These are phyloP conservation scores for Orycteropus afer DNA, from an alignment of 2,113 vertebrate species.

Conservation along the genomic window DNA sequence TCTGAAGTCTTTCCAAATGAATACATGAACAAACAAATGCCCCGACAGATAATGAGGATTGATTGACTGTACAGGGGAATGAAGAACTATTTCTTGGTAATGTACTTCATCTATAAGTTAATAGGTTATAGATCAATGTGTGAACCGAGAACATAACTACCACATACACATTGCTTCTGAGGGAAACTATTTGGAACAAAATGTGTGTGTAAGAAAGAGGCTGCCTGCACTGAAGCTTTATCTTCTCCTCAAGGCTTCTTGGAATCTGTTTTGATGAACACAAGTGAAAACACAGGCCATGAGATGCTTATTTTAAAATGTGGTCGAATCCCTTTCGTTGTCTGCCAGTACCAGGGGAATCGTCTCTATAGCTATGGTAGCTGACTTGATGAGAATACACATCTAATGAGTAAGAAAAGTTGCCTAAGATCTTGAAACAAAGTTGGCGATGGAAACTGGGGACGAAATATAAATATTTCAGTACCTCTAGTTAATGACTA, in stretches of 20 bases:
- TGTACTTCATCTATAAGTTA: background rate
- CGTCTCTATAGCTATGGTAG: background rate
- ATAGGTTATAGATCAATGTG: background rate
- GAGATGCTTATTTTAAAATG: background rate
- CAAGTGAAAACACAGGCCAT: background rate
- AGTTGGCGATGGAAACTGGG: conserved; percentile 36
- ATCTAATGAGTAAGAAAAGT: background rate
- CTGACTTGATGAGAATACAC: background rate
- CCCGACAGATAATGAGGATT: background rate
- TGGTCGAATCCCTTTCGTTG: too few species aligned
- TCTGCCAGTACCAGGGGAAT: background rate
- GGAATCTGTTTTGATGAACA: background rate
- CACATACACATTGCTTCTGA: background rate
- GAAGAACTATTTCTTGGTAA: conserved; percentile 3
- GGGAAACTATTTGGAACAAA: background rate
- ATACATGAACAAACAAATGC: too few species aligned
- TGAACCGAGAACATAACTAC: background rate
- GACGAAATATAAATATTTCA: conserved; percentile 20
- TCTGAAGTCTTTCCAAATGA: too few species aligned
- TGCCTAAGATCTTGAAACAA: conserved; percentile 37
- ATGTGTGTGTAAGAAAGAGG: background rate
- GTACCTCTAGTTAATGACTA: background rate
- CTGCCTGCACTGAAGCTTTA: background rate
- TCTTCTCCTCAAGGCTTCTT: background rate
- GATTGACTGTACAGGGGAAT: background rate